A percentile compares a stretch with the other conserved stretches of the same genome.
Evolutionary conservation across 2,113 vertebrate genomes (phyloP).

Genomic region (Beaufortia kweichowensis): DNA sequence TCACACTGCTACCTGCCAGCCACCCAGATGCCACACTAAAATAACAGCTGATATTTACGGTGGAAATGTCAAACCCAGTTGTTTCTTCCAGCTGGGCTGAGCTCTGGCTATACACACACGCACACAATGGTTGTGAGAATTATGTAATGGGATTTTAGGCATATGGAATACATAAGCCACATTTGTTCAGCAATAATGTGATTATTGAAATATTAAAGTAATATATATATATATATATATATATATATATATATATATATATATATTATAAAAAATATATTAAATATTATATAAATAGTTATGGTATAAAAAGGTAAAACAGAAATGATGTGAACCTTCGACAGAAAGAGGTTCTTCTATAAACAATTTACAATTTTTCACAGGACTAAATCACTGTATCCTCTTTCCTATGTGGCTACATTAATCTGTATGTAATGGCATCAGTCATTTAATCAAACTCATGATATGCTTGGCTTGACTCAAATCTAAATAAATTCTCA

Average conservation of each 20-base stretch:
- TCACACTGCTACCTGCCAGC: slow-evolving; percentile 52
- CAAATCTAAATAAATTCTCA: slow-evolving; percentile 26
- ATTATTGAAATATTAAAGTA: no score
- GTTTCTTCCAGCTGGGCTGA: slow-evolving; percentile 56
- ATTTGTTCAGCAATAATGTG: slow-evolving; percentile 1
- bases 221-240: no score
- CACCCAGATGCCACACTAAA: slow-evolving; percentile 55
- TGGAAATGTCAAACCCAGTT: slow-evolving; percentile 60
- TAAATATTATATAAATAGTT: no score
- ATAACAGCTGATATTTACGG: slow-evolving; percentile 60
- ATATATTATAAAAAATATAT: no score
- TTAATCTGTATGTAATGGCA: background rate
- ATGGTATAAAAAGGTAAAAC: no score
- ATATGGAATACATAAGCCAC: slow-evolving; percentile 22
- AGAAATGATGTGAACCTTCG: no score
- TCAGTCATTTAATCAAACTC: slow-evolving; percentile 7
- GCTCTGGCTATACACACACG: slow-evolving; percentile 22
- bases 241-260: no score
- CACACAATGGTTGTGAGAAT: slow-evolving; percentile 24
- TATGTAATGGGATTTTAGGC: slow-evolving; percentile 36
- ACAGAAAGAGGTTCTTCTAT: no score
- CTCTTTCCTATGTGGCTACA: background rate
- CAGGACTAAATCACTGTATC: background rate
- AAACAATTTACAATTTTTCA: no score
- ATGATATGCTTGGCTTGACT: background rate